Evolutionary conservation across 2,113 vertebrate species (phyloP).

Genomic region (Anguilla rostrata): DNA sequence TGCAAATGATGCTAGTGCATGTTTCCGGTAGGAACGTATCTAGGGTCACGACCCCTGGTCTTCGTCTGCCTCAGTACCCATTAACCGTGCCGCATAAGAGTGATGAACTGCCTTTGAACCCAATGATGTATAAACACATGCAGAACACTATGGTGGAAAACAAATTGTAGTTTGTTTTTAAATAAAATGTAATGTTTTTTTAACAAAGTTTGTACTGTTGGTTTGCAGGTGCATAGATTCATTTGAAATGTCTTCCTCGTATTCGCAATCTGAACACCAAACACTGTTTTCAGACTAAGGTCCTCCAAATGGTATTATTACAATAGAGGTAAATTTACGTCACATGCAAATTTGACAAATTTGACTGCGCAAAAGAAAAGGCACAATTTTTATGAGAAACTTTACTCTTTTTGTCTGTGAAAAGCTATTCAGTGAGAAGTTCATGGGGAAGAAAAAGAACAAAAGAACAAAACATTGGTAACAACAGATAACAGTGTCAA

Average conservation of each 20-base stretch:
- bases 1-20: neutral
- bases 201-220: neutral
- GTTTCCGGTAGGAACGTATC: neutral
- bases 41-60: neutral
- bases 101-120: neutral
- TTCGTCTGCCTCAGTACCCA: neutral
- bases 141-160: neutral
- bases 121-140: neutral
- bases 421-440: slow-evolving; percentile 57
- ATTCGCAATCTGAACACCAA: neutral
- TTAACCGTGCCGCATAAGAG: neutral
- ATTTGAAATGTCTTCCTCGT: no score
- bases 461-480: slow-evolving; percentile 33
- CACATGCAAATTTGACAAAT: neutral
- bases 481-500: slow-evolving; percentile 39
- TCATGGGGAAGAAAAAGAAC: slow-evolving; percentile 29
- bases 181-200: slow-evolving; percentile 1
- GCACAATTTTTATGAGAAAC: slow-evolving; percentile 49
- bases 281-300: neutral
- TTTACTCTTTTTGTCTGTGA: slow-evolving; percentile 32
- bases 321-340: neutral
- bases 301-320: neutral
- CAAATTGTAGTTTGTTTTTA: neutral
- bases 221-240: neutral
- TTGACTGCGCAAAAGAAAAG: slow-evolving; percentile 14